phyloP scores from a whole-genome alignment of 2,113 vertebrate genomes.

The Tachysurus fulvidraco region DNA sequence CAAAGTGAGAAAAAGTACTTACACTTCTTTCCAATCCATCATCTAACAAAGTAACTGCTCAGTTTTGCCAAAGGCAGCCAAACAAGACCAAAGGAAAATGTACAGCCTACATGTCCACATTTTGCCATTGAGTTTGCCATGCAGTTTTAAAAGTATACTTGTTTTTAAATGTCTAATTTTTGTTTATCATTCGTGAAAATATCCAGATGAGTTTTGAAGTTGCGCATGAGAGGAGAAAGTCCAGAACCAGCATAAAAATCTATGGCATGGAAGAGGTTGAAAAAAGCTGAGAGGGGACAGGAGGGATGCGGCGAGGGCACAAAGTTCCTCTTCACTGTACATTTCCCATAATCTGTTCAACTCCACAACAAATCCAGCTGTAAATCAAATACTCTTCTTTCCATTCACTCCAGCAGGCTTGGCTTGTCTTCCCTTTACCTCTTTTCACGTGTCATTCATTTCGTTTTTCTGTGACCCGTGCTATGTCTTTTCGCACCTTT shows the following conservation, averaged over 20 bases:
- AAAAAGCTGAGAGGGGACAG: constrained; percentile 35
- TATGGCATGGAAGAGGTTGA: constrained; percentile 32
- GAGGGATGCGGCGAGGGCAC: constrained; percentile 38
- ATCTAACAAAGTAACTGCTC: constrained; percentile 63
- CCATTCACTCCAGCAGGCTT: constrained; percentile 1
- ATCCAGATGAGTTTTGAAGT: neutral
- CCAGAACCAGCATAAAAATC: constrained; percentile 21
- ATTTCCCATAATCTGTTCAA: constrained; percentile 23
- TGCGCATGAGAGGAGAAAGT: constrained; percentile 16
- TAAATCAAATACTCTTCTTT: constrained; percentile 15
- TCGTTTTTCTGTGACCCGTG: constrained; percentile 52
- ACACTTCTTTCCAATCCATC: constrained; percentile 84
- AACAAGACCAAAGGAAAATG: constrained; percentile 67
- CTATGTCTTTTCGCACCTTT: constrained; percentile 22
- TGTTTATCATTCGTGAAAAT: neutral
- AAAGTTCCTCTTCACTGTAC: constrained; percentile 27
- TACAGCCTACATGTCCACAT: constrained; percentile 63
- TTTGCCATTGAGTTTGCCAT: constrained; percentile 67
- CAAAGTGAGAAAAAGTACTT: constrained; percentile 61
- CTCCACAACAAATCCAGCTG: constrained; percentile 31
- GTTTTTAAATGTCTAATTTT: neutral
- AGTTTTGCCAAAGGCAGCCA: constrained; percentile 68
- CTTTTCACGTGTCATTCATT: constrained; percentile 30
- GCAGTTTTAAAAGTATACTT: constrained; percentile 9
- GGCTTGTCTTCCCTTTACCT: constrained; percentile 33